A percentile compares a stretch with the other conserved stretches of the same genome.
phyloP scores from a whole-genome alignment of 2,797 vertebrate genomes.

The Oreochromis grahami region DNA sequence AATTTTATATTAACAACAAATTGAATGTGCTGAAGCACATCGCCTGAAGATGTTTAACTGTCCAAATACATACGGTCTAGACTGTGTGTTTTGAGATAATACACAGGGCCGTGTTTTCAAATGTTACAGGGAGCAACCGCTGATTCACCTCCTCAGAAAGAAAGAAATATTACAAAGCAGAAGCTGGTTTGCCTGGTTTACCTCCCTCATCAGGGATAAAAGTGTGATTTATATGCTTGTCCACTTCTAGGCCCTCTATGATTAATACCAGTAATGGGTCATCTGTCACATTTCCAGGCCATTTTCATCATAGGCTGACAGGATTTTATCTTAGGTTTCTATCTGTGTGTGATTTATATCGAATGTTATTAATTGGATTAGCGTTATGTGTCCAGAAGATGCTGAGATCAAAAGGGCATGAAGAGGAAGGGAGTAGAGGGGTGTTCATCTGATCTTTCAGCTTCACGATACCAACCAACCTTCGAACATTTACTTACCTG shows the following conservation, averaged over 20 bases:
- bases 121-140: not conserved
- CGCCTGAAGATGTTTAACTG: not conserved
- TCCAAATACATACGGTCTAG: not conserved
- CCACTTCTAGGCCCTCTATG: not conserved
- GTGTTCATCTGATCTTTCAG: not conserved
- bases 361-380: slow-evolving; percentile 17
- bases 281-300: slow-evolving; percentile 13
- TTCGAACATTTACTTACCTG: not conserved
- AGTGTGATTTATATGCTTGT: slow-evolving; percentile 46
- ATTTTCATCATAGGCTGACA: slow-evolving; percentile 2
- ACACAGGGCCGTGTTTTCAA: not conserved
- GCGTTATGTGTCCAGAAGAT: slow-evolving; percentile 6
- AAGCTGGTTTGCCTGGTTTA: not conserved
- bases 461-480: not conserved
- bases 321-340: not conserved
- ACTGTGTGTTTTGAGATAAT: not conserved
- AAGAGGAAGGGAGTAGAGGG: not conserved
- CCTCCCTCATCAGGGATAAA: not conserved
- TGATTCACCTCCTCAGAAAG: not conserved
- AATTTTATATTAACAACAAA: not conserved
- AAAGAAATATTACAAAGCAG: slow-evolving; percentile 7
- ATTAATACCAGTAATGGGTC: slow-evolving; percentile 19
- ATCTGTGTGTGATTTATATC: slow-evolving; percentile 37
- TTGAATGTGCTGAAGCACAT: not conserved
- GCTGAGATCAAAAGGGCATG: not conserved